phyloP scores from a whole-genome alignment of 2,888 invertebrate genomes.

The Kryphioiulus occultus region DNA sequence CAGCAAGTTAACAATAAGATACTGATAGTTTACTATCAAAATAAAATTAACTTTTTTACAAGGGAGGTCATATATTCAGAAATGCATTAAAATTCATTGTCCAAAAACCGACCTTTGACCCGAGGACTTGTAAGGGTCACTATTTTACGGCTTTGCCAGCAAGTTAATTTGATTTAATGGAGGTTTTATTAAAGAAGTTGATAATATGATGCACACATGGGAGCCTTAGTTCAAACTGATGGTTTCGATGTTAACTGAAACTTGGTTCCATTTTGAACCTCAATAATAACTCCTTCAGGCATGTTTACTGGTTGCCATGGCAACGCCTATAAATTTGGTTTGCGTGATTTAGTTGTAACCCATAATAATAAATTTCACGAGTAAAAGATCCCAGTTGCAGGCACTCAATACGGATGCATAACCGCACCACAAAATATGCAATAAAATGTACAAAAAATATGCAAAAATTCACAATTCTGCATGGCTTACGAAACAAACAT shows the following conservation, averaged over 20 bases:
- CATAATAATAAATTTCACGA: slow-evolving; percentile 15
- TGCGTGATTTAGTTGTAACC: slow-evolving; percentile 37
- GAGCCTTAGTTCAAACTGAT: not conserved
- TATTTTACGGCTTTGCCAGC: not conserved
- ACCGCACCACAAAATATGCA: not conserved
- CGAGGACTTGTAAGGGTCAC: not conserved
- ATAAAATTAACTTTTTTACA: too few species aligned
- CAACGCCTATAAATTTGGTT: slow-evolving; percentile 20
- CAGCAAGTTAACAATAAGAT: not conserved
- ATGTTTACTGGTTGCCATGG: not conserved
- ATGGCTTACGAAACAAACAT: not conserved
- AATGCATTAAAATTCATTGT: not conserved
- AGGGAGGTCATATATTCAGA: not conserved
- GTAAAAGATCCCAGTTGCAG: slow-evolving; percentile 24
- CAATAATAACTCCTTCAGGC: not conserved
- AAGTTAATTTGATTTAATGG: not conserved
- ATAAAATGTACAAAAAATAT: not conserved
- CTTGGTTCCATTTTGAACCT: not conserved
- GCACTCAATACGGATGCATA: not conserved
- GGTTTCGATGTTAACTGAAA: not conserved
- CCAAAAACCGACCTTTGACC: not conserved
- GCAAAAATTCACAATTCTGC: not conserved
- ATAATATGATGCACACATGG: not conserved
- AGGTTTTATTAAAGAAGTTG: not conserved
- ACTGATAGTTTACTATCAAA: too few species aligned